phyloP scores from a whole-genome alignment of 2,797 vertebrate genomes.

The Brachyalestes nurse region DNA sequence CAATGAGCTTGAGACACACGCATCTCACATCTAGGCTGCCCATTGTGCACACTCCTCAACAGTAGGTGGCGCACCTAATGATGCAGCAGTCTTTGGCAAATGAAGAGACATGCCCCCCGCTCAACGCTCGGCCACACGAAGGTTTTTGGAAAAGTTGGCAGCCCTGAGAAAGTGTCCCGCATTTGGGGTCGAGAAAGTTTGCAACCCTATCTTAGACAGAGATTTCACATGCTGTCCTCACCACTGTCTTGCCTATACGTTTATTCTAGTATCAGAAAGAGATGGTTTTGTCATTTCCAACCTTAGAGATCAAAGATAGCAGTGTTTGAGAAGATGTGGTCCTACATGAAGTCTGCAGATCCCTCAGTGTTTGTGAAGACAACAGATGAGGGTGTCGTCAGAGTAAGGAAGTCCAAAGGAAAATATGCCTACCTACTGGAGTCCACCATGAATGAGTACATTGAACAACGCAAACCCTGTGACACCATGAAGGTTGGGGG shows the following conservation, averaged over 20 bases:
- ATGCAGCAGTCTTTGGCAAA: too few species aligned
- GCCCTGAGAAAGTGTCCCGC: too few species aligned
- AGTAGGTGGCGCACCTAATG: too few species aligned
- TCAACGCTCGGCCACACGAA: too few species aligned
- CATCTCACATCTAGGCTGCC: too few species aligned
- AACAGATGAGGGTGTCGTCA: constrained; percentile 90
- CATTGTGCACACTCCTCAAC: too few species aligned
- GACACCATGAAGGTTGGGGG: constrained; percentile 99
- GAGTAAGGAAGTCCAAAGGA: constrained; percentile 95
- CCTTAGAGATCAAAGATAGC: constrained; percentile 95
- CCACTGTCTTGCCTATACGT: background rate
- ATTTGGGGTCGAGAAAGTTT: too few species aligned
- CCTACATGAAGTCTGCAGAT: constrained; percentile 96
- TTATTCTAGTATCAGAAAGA: background rate
- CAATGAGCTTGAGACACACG: too few species aligned
- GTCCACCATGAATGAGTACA: constrained; percentile 98
- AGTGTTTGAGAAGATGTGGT: constrained; percentile 99
- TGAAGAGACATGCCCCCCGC: too few species aligned
- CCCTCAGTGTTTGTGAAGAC: constrained; percentile 95
- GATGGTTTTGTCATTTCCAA: background rate
- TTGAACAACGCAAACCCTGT: constrained; percentile 96
- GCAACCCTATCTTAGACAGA: too few species aligned
- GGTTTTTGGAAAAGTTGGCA: too few species aligned
- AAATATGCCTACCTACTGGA: constrained; percentile 98
- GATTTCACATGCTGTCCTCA: background rate